These are phyloP conservation scores for Phrynocephalus guinanensis DNA, from an alignment of 2,797 vertebrate species.

Conservation along the genomic window DNA sequence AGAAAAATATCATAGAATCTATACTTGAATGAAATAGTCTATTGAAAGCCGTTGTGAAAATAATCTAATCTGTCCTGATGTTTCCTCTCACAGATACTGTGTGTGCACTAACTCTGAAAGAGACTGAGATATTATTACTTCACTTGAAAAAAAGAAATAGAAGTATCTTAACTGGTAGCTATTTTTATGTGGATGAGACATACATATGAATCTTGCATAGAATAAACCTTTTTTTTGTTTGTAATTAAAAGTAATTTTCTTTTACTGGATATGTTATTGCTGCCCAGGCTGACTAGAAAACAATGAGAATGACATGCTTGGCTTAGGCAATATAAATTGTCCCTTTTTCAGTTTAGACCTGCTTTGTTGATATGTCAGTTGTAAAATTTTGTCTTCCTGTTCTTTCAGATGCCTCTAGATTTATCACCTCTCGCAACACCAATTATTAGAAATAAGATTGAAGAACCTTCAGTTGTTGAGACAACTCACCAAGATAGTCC, in stretches of 20 bases:
- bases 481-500: conserved; percentile 93
- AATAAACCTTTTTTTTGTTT: neutral
- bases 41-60: no score
- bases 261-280: conserved; percentile 2
- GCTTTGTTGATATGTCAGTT: conserved; percentile 7
- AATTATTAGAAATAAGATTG: conserved; percentile 94
- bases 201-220: neutral
- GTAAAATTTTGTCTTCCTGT: conserved; percentile 37
- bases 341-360: neutral
- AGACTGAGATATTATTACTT: neutral
- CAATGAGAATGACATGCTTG: neutral
- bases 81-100: neutral
- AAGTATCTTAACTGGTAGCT: conserved; percentile 1
- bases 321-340: neutral
- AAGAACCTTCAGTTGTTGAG: conserved; percentile 87
- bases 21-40: no score
- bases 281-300: neutral
- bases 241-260: neutral
- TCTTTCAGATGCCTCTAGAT: conserved; percentile 92
- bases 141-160: neutral
- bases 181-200: neutral
- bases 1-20: neutral
- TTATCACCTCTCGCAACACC: conserved; percentile 96
- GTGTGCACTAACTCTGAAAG: neutral
- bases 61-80: neutral